Percentiles rank a stretch among this genome's conserved stretches.
Conservation (phyloP, 1,140 invertebrate genomes). For the Eumaeus atala region DNA sequence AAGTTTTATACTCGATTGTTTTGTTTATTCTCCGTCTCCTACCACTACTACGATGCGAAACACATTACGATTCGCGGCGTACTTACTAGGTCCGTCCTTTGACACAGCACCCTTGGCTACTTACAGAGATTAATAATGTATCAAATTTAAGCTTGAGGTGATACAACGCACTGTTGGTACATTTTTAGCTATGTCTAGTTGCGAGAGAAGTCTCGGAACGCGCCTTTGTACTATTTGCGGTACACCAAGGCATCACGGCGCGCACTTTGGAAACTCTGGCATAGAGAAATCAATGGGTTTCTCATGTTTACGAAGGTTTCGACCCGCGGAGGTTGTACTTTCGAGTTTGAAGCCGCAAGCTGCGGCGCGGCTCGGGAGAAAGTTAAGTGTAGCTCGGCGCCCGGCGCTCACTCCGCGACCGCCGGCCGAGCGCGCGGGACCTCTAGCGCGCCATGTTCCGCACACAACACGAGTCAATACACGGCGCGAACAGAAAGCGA, state of each 20-base stretch:
- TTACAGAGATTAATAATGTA: no score
- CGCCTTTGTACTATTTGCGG: no score
- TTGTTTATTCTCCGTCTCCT: slow-evolving; percentile 44
- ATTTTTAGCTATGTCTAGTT: no score
- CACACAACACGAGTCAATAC: slow-evolving; percentile 34
- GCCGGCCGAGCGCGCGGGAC: slow-evolving; percentile 25
- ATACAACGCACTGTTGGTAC: no score
- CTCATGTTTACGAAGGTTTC: slow-evolving; percentile 33
- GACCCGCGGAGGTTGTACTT: slow-evolving; percentile 58
- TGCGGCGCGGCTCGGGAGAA: slow-evolving; percentile 46
- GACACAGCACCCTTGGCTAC: no score
- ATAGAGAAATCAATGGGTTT: slow-evolving; percentile 1
- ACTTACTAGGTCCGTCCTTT: no score
- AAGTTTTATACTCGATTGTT: slow-evolving; percentile 72
- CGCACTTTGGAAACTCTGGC: no score
- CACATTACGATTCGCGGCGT: not conserved
- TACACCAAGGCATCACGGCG: no score
- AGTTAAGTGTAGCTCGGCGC: slow-evolving; percentile 59
- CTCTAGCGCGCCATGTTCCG: slow-evolving; percentile 41
- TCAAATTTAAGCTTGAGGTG: no score
- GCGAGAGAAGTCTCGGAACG: not conserved
- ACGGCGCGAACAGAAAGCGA: slow-evolving; percentile 51
- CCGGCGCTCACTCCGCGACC: slow-evolving; percentile 23
- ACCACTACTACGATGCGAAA: not conserved
- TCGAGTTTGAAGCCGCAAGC: slow-evolving; percentile 51